Evolutionary conservation across 2,113 vertebrate genomes (phyloP), one percentile per base, ranked within the genome.

Genomic region (Mystacornis crossleyi): DNA sequence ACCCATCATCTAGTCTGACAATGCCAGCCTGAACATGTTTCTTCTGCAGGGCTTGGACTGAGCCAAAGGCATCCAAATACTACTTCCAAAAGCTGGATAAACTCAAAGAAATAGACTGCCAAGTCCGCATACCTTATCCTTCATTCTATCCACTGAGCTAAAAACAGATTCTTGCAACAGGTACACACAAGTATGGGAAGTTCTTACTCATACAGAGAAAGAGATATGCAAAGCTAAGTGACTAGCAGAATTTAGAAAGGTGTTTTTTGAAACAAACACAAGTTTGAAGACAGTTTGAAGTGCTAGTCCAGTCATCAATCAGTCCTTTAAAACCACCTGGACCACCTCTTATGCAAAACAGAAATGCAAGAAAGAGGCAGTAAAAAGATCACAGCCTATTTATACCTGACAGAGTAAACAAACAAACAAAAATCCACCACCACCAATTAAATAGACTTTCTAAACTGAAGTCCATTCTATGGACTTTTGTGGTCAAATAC

Each of bases 91-190:
- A 90, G 88, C 86, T 93, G 82, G 80, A 94, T 94, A 93, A 96
- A 95, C 86, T 84, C 65, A 43, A 77, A 94, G 93, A 33, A 78
- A 81, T 4, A 86, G 65, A 62, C 86, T 94, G 94, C 93, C 93
- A 97, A 93, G 79, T 92, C 73, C 92, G 90, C 93, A 97, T 95
- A 97, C 90, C 84, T 95, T 96, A 90, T 77, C 93, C 85, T 88
- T 88, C 71, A 26, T 86, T 61, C 93, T 91, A 90, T 89, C 75
- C 91, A 80, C 70, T 15, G 75, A 85, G 92, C 95, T 97, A 96
- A 96, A 93, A 97, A 92, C 87, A 94, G 93, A 93, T 92, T 93
- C 87, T 92, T 80, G 61, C 90, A 96, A 96, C 94, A 97, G 92
- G 94, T 95, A 97, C 77, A 88, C 89, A 95, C 95, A 97, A 82